Conservation (phyloP, 2,113 vertebrate species). For the Anolis sagrei region DNA sequence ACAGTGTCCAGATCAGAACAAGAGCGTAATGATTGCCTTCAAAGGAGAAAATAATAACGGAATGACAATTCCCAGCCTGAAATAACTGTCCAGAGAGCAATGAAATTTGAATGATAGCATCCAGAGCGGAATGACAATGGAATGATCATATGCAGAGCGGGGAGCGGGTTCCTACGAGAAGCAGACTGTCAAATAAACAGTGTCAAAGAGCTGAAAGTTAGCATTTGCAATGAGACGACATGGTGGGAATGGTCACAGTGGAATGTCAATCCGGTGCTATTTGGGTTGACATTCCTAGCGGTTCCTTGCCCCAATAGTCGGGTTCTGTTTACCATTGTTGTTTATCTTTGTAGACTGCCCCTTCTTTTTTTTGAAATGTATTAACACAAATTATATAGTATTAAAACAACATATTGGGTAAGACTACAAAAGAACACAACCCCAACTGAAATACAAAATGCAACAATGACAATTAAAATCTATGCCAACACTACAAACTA, state of each 20-base stretch:
- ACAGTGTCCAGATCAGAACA: neutral
- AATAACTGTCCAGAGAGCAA: neutral
- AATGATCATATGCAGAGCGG: neutral
- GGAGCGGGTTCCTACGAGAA: neutral
- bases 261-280: neutral
- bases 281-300: neutral
- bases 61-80: constrained; percentile 9
- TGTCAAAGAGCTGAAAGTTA: neutral
- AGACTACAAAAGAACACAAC: no score
- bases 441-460: no score
- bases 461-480: no score
- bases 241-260: neutral
- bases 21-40: neutral
- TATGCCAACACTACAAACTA: no score
- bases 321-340: neutral
- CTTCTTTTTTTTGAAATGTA: no score
- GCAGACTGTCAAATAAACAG: neutral
- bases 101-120: neutral
- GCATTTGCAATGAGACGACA: neutral
- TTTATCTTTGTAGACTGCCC: neutral
- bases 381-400: no score
- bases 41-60: neutral
- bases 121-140: neutral
- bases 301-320: neutral
- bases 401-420: no score